A percentile compares a stretch with the other conserved stretches of the same genome.
phyloP scores from a whole-genome alignment of 1,140 invertebrate genomes.

The Pseudomyrmex sp. region DNA sequence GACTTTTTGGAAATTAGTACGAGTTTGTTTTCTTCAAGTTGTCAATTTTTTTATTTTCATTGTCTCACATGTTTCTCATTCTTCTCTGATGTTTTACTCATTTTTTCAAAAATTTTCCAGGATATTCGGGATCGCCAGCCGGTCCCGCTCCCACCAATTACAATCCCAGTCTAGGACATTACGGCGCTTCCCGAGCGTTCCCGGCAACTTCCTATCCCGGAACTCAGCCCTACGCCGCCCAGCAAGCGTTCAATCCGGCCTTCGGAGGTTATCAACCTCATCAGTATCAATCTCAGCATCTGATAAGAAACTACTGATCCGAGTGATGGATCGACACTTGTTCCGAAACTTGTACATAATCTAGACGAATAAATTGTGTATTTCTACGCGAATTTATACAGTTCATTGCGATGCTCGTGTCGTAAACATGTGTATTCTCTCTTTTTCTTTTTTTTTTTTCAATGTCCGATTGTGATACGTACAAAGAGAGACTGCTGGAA shows the following conservation, averaged over 20 bases:
- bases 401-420: not conserved
- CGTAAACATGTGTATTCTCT: constrained; percentile 5
- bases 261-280: constrained; percentile 75
- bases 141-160: constrained; percentile 74
- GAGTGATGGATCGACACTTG: constrained; percentile 32
- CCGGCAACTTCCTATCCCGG: constrained; percentile 66
- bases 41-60: too few relatives aligned
- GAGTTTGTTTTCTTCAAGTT: not conserved
- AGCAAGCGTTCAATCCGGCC: constrained; percentile 59
- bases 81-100: not conserved
- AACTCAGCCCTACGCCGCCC: constrained; percentile 58
- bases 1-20: too few relatives aligned
- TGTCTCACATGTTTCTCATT: not conserved
- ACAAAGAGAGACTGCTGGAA: constrained; percentile 28
- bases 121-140: constrained; percentile 65
- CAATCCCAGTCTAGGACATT: constrained; percentile 79
- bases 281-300: constrained; percentile 81
- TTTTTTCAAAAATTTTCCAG: constrained; percentile 58
- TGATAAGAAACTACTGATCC: constrained; percentile 73
- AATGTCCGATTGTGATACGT: constrained; percentile 33
- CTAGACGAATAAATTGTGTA: constrained; percentile 84
- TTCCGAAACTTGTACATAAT: constrained; percentile 81
- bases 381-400: constrained; percentile 48
- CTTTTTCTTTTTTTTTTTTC: not conserved
- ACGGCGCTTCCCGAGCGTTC: constrained; percentile 70